Evolutionary conservation across 2,888 invertebrate genomes (phyloP).

Genomic region (Polyommatus iphigenia): DNA sequence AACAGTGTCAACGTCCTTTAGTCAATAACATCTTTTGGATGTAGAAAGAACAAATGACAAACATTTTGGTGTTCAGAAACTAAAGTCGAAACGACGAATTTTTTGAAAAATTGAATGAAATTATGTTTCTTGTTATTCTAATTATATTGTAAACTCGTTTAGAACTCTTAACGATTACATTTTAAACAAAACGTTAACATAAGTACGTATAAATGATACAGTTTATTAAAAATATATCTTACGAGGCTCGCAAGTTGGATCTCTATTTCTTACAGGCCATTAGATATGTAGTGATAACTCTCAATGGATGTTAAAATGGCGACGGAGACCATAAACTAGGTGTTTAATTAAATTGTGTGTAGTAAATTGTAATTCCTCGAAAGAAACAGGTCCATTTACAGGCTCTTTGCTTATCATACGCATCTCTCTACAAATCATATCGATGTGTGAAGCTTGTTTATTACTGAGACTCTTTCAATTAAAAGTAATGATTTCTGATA

Average conservation of each 20-base stretch:
- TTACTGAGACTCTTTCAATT: constrained; percentile 7
- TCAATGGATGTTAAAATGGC: constrained; percentile 1
- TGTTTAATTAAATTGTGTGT: constrained; percentile 13
- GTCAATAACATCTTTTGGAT: not conserved
- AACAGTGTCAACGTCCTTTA: not conserved
- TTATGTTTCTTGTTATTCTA: not conserved
- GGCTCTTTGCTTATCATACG: not conserved
- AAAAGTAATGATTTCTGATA: not conserved
- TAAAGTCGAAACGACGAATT: not conserved
- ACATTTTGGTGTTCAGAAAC: not conserved
- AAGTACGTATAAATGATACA: not conserved
- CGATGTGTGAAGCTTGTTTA: constrained; percentile 8
- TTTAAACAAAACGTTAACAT: not conserved
- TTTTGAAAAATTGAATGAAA: not conserved
- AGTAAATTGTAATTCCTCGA: constrained; percentile 17
- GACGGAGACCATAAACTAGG: not conserved
- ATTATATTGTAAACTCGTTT: too few relatives aligned
- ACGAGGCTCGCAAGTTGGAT: not conserved
- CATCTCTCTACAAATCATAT: constrained; percentile 20
- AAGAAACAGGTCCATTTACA: constrained; percentile 26
- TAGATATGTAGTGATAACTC: constrained; percentile 24
- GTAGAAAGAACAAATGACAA: not conserved
- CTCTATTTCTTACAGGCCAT: not conserved
- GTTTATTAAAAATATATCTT: not conserved
- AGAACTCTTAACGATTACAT: too few relatives aligned